Conservation (phyloP, 2,797 vertebrate genomes). For the Apogon talboti region DNA sequence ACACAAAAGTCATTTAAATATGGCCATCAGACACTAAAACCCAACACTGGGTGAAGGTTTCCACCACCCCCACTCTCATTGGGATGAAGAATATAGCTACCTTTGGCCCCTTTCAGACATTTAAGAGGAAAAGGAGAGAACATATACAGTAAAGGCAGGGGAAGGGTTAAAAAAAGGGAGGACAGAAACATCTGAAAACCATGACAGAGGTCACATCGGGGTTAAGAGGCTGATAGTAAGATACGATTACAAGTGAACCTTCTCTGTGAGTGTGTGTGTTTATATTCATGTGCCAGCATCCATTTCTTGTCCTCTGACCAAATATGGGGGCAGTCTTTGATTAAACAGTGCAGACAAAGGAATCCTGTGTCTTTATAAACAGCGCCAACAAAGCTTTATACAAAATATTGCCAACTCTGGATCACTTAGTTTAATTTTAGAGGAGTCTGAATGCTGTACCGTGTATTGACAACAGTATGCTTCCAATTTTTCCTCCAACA, state of each 20-base stretch:
- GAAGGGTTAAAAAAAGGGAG: conserved; percentile 3
- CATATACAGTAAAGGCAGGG: not conserved
- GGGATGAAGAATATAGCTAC: conserved; percentile 19
- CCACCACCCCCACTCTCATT: not conserved
- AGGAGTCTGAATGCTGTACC: too few species aligned
- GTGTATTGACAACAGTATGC: too few species aligned
- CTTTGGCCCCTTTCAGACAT: conserved; percentile 18
- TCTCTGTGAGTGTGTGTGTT: conserved; percentile 1
- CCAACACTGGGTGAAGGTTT: conserved; percentile 17
- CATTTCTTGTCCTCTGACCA: conserved; percentile 39
- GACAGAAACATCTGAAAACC: conserved; percentile 12
- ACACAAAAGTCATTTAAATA: not conserved
- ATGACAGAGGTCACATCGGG: conserved; percentile 8
- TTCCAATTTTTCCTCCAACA: too few species aligned
- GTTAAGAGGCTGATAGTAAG: conserved; percentile 26
- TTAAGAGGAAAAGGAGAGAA: not conserved
- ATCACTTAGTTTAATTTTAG: too few species aligned
- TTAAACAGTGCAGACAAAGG: conserved; percentile 40
- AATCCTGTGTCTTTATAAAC: conserved; percentile 31
- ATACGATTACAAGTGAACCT: conserved; percentile 1
- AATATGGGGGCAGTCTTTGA: conserved; percentile 38
- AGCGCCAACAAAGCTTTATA: conserved; percentile 27
- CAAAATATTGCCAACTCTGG: too few species aligned
- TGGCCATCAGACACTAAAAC: conserved; percentile 18
- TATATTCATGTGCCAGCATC: conserved; percentile 14